These are phyloP conservation scores for Marasmarcha lunaedactyla DNA, from an alignment of 2,888 invertebrate genomes.

Conservation along the genomic window DNA sequence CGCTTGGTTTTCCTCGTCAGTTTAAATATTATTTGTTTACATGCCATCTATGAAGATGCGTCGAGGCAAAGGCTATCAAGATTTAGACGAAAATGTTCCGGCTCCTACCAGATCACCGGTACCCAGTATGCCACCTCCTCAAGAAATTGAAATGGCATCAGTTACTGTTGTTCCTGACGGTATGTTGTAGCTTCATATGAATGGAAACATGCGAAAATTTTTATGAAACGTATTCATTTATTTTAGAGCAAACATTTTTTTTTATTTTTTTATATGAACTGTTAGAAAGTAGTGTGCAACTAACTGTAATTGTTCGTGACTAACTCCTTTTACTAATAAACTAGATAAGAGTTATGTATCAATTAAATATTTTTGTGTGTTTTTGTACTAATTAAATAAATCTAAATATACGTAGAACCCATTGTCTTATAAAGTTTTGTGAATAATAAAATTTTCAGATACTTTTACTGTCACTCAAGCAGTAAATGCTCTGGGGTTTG, in stretches of 20 bases:
- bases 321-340: too few species aligned
- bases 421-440: too few species aligned
- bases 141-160: constrained; percentile 83
- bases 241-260: too few species aligned
- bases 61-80: constrained; percentile 72
- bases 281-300: too few species aligned
- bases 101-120: constrained; percentile 27
- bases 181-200: constrained; percentile 32
- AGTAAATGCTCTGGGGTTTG: constrained; percentile 88
- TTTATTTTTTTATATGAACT: too few species aligned
- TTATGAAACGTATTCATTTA: constrained; percentile 6
- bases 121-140: constrained; percentile 66
- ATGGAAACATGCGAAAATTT: constrained; percentile 10
- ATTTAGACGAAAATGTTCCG: constrained; percentile 64
- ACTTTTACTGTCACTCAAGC: constrained; percentile 90
- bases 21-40: background rate
- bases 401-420: too few species aligned
- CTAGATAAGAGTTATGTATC: too few species aligned
- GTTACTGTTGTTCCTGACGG: constrained; percentile 85
- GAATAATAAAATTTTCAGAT: constrained; percentile 64
- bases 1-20: background rate
- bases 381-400: too few species aligned
- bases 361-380: too few species aligned
- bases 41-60: constrained; percentile 41
- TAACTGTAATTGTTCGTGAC: too few species aligned